Conservation (phyloP, 2,113 vertebrate genomes). For the Beaufortia kweichowensis region DNA sequence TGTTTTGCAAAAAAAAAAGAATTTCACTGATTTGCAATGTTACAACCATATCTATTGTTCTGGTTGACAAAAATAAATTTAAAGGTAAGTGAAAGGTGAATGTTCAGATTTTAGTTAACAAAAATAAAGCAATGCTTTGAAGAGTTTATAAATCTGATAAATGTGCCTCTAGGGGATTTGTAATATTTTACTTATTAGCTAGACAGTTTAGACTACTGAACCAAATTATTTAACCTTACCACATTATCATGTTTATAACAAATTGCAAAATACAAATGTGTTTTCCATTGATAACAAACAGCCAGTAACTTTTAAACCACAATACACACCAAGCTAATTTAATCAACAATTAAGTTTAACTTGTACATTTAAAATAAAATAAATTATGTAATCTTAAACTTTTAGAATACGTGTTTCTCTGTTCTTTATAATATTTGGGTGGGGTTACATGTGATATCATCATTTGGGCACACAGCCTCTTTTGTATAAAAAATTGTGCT, state of each 20-base stretch:
- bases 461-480: slow-evolving; percentile 28
- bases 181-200: background rate
- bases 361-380: no score
- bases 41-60: no score
- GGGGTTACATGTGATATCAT: slow-evolving; percentile 36
- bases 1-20: background rate
- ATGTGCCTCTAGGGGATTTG: background rate
- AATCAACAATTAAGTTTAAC: no score
- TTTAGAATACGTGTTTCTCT: no score
- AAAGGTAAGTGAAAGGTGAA: background rate
- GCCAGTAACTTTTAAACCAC: background rate
- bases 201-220: background rate
- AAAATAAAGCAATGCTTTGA: background rate
- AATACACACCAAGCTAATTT: background rate
- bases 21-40: no score
- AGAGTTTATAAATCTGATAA: background rate
- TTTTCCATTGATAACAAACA: background rate
- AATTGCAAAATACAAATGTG: background rate
- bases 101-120: background rate
- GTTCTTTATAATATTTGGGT: background rate
- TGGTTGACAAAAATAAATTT: no score
- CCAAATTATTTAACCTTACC: background rate
- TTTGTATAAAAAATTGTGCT: slow-evolving; percentile 7
- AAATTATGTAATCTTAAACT: no score
- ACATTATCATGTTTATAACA: background rate